Base-by-base conservation (phyloP, 1,140 invertebrate genomes). In the Macrobrachium nipponense region DNA sequence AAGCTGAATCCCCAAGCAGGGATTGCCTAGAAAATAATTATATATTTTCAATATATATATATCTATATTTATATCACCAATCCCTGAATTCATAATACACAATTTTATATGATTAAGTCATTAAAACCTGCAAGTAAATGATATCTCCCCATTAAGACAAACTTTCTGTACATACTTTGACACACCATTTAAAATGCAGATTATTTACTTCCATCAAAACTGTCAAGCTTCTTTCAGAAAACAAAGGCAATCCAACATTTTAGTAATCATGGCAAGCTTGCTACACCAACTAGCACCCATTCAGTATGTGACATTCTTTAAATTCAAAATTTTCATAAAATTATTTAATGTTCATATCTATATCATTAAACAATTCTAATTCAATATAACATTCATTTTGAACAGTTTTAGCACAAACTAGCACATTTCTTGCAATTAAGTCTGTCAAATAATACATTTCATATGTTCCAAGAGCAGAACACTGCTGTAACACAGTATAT, bases 241-340 rank as follows among this genome's bases (percentile, higher is more conserved):
- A 51, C 51, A 18, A 68, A 51, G 78, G 60, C 60, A 80, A 64
- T 66, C 77, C 7, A 15, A 20, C 18, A 20, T 44, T 43, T 72
- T 80, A 86, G 64, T 80, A 61, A 17, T 86, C 78, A 80, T 86
- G 68, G 78, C 77, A 83, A 72, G 66, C 77, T 61, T 80, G 76
- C 84, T 86, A 80, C 77, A 80, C 78, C 84, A 80, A 80, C 77
- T 86, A 86, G 84, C 84, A 86, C 84, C 84, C 84, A 70, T 86
- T 85, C 83, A 79, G 62, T 78, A 70, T 85, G 51, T 85, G 68
- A 78, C 73, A 85, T 43, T 51, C 36, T 73, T 79, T 58, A 70
- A 60, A 79, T 36, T 60, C 59, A 59, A 27, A 60, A 23, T 61
- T 79, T 60, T 60, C 76, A 79, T 58, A 79, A 18, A 59, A 20